Evolutionary conservation across 2,888 invertebrate species (phyloP).

Genomic region (Scaptomyza polygonia): DNA sequence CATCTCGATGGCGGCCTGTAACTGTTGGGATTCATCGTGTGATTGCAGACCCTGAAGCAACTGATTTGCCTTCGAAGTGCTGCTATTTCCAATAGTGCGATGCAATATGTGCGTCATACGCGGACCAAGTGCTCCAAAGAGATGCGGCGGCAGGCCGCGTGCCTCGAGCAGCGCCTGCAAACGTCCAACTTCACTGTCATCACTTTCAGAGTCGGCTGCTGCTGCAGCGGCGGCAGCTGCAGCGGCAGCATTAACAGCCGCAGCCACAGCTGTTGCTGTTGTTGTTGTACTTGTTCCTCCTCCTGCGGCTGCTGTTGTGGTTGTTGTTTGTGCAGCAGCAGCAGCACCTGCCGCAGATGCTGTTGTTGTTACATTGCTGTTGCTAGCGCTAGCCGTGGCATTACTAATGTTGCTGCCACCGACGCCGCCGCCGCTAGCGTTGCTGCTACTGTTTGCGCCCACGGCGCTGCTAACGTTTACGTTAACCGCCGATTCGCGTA

Average conservation of each 20-base stretch:
- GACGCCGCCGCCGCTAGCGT: conserved; percentile 32
- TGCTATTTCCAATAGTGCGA: conserved; percentile 95
- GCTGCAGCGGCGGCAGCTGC: conserved; percentile 61
- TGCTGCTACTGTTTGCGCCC: conserved; percentile 68
- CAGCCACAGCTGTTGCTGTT: conserved; percentile 69
- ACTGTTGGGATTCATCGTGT: conserved; percentile 96
- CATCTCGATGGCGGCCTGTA: conserved; percentile 99
- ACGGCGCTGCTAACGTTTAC: conserved; percentile 64
- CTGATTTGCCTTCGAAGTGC: conserved; percentile 96
- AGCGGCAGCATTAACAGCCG: conserved; percentile 59
- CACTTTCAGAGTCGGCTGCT: conserved; percentile 88
- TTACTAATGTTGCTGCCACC: conserved; percentile 47
- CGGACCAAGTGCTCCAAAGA: conserved; percentile 97
- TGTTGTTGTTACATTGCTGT: conserved; percentile 36
- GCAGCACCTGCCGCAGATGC: conserved; percentile 8
- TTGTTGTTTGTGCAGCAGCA: conserved; percentile 24
- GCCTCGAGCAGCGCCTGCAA: conserved; percentile 97
- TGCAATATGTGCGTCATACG: conserved; percentile 98
- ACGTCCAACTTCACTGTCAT: conserved; percentile 97
- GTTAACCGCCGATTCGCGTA: conserved; percentile 51
- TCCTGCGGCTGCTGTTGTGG: conserved; percentile 31
- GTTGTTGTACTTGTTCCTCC: conserved; percentile 78
- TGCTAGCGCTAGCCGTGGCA: conserved; percentile 32
- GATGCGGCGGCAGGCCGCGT: conserved; percentile 97
- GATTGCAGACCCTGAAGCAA: conserved; percentile 96